phyloP scores from a whole-genome alignment of 2,797 vertebrate species.

The Etheostoma perlongum region DNA sequence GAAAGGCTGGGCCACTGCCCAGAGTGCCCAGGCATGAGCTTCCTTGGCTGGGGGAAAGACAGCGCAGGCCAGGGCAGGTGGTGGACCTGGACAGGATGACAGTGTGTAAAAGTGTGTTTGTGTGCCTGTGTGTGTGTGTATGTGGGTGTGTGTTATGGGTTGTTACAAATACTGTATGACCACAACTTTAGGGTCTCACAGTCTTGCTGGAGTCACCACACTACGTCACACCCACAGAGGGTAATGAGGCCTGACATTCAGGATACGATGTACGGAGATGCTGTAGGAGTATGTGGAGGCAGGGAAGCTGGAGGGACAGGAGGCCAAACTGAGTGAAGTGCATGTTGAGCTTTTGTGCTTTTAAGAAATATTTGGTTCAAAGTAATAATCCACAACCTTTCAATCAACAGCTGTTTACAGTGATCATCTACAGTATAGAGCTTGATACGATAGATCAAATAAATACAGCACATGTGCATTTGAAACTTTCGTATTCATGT shows the following conservation, averaged over 20 bases:
- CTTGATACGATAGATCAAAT: not conserved
- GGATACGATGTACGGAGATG: constrained; percentile 16
- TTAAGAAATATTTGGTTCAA: not conserved
- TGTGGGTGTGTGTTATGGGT: constrained; percentile 27
- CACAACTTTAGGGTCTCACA: constrained; percentile 53
- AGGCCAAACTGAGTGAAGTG: not conserved
- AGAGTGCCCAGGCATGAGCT: constrained; percentile 82
- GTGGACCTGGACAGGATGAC: constrained; percentile 67
- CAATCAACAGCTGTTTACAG: not conserved
- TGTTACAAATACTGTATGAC: constrained; percentile 61
- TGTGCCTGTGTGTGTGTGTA: constrained; percentile 12
- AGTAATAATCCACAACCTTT: not conserved
- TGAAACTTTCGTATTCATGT: constrained; percentile 4
- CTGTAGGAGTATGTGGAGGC: not conserved
- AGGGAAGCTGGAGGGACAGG: not conserved
- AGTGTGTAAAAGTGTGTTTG: constrained; percentile 14
- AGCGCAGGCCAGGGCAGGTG: constrained; percentile 78
- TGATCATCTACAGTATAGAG: not conserved
- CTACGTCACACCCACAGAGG: constrained; percentile 57
- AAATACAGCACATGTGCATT: not conserved
- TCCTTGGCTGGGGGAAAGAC: constrained; percentile 75
- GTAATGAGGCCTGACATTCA: constrained; percentile 62
- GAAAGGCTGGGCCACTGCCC: constrained; percentile 81
- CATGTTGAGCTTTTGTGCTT: not conserved
- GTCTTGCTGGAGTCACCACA: constrained; percentile 56